Base-by-base conservation (phyloP, 2,113 vertebrate species). In the Sinocyclocheilus anophthalmus region DNA sequence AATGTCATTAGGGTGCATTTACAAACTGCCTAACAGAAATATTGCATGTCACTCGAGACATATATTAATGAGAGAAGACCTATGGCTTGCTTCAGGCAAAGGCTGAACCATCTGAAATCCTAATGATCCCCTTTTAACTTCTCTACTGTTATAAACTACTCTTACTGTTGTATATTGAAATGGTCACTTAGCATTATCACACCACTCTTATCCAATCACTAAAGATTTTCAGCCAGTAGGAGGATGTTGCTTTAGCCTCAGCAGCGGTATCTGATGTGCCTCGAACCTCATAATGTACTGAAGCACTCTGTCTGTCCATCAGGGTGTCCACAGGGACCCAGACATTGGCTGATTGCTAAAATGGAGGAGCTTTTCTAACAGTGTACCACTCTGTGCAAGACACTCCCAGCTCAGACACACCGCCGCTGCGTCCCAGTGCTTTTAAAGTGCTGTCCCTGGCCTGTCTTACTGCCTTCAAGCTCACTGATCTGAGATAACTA, bases 1-100 rank as follows among this genome's bases (percentile, higher is more conserved):
- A 88, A 90, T 85, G 81, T 88, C 86, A 88, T 83, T 84, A 85
- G 69, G 61, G 76, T 81, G 81, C 86, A 88, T 89, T 85, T 83
- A 80, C 88, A 70, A 86, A 83, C 37, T 37, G 26, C 24, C 84
- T 79, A 39, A 57, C 30, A 57, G 72, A 87, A 87, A 70, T 89
- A 89, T 88, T 69, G 4, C 76, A 53, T 89, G 65, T 88, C 88
- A 70, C 72, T 55, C 18, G 59, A 72, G 67, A 77, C 45, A 69
- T 75, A 61, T 61, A 69, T 82, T 84, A 84, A 81, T 53, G 30
- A 70, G 42, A 26, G 37, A 59, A 72, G 13, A 55, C 20, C 70
- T 16, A 42, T 84, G 30, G n/a, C 45, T 77, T 81, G 57, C 79
- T 57, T 72, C 39, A 73, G 77, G 39, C 50, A 48, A 78, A 80